phyloP scores from a whole-genome alignment of 2,113 vertebrate species.

The Ploceus nigricollis region DNA sequence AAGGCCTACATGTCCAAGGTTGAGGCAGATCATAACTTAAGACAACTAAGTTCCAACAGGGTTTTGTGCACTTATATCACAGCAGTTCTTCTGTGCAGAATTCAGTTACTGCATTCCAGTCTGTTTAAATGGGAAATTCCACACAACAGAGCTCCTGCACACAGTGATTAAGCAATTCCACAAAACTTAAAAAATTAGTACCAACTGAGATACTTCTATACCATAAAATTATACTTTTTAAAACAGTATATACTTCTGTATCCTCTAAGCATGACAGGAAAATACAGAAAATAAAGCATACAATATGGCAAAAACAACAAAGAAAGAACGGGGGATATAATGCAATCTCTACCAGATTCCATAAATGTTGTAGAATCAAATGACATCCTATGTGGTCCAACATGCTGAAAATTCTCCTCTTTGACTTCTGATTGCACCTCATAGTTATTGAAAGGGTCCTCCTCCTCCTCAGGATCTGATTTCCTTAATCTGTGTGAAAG shows the following conservation, averaged over 20 bases:
- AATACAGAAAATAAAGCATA: neutral
- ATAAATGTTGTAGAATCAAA: conserved; percentile 84
- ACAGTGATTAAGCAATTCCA: neutral
- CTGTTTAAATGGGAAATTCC: neutral
- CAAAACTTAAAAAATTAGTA: neutral
- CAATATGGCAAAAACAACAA: neutral
- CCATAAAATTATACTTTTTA: neutral
- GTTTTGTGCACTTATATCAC: neutral
- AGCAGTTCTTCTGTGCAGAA: neutral
- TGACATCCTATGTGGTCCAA: conserved; percentile 73
- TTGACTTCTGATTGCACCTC: conserved; percentile 85
- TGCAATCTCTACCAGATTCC: conserved; percentile 82
- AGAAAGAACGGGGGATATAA: neutral
- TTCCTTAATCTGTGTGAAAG: conserved; percentile 82
- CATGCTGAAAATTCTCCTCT: conserved; percentile 75
- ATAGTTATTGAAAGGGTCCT: conserved; percentile 86
- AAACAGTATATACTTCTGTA: neutral
- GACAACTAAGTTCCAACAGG: neutral
- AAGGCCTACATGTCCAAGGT: neutral
- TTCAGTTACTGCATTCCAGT: neutral
- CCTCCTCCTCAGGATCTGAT: conserved; percentile 90
- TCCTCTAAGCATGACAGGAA: neutral
- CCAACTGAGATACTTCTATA: neutral
- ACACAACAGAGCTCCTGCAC: neutral
- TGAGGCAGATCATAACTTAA: neutral